Evolutionary conservation across 2,888 invertebrate species (phyloP), one percentile per base, ranked within the genome.

Genomic region (Myathropa florea): DNA sequence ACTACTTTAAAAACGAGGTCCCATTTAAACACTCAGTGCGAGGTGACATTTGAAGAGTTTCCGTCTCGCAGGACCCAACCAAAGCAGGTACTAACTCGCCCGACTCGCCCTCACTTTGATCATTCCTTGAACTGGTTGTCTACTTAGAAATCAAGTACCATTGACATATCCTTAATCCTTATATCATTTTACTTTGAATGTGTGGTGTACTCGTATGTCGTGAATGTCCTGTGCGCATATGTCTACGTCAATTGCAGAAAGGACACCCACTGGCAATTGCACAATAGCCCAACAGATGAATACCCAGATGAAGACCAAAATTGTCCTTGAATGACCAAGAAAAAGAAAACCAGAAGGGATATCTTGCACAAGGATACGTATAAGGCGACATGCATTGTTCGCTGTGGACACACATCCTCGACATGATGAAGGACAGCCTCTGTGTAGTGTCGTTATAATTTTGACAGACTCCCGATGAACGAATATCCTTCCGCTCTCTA

Each of bases 201-300:
- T 18, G 46, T 18, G 46, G 53, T 65, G n/a, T 64, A n/a, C n/a
- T n/a, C n/a, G n/a, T n/a, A 39, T 46, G 26, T 73, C 61, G 60
- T 33, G 14, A 57, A 72, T 18, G 36, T 63, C 39, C 14, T 7
- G n/a, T 28, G 21, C 65, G 71, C 73, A 79, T 63, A 68, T 83
- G 33, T 24, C 61, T 28, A 46, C 23, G 53, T 46, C 12, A 33
- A 63, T 18, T 9, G 23, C 21, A 64, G 23, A 84, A 71, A 75
- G 70, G 75, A 81, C 84, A 71, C 83, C 80, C 75, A 81, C 81
- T 81, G 81, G n/a, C 46, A 76, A 28, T 77, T 77, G 14, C 67
- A 85, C 72, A 85, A 81, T 68, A 77, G 72, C 21, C 24, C 53
- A 7, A 55, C 61, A 61, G 61, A 84, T 60, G 80, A 61, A 73